Evolutionary conservation across 2,113 vertebrate species (phyloP).

Genomic region (Platycercus adscitus): DNA sequence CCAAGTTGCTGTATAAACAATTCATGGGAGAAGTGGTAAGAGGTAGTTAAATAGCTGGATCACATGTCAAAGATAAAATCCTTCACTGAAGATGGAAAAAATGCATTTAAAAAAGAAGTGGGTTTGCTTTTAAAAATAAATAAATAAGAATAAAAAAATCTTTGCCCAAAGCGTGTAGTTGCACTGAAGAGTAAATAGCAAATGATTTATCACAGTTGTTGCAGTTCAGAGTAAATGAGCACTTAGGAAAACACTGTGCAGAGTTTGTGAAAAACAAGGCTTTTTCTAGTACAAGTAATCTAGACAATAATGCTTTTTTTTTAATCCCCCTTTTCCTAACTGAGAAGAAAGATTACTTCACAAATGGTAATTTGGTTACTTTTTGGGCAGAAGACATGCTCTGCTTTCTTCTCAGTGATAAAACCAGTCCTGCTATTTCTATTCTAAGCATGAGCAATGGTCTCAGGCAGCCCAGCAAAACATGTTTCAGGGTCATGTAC

Average conservation of each 20-base stretch:
- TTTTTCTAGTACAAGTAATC: neutral
- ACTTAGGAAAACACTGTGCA: neutral
- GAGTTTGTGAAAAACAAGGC: neutral
- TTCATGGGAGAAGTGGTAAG: slow-evolving; percentile 30
- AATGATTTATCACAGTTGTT: slow-evolving; percentile 18
- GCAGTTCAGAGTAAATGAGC: neutral
- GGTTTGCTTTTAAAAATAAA: slow-evolving; percentile 7
- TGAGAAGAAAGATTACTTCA: neutral
- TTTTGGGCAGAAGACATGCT: neutral
- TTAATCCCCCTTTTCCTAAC: neutral
- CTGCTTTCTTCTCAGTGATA: neutral
- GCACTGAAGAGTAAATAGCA: neutral
- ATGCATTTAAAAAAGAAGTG: neutral
- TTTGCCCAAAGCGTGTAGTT: neutral
- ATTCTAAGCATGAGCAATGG: neutral
- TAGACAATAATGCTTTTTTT: neutral
- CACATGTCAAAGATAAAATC: slow-evolving; percentile 14
- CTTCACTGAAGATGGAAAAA: neutral
- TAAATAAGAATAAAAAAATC: neutral
- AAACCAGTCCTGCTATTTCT: neutral
- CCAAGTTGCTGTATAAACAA: slow-evolving; percentile 30
- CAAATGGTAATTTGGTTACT: neutral
- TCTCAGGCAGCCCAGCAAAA: neutral
- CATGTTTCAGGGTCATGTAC: neutral
- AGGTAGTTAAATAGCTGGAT: slow-evolving; percentile 27